Evolutionary conservation across 1,140 invertebrate species (phyloP), one percentile per base, ranked within the genome.

Genomic region (Pissodes strobi): DNA sequence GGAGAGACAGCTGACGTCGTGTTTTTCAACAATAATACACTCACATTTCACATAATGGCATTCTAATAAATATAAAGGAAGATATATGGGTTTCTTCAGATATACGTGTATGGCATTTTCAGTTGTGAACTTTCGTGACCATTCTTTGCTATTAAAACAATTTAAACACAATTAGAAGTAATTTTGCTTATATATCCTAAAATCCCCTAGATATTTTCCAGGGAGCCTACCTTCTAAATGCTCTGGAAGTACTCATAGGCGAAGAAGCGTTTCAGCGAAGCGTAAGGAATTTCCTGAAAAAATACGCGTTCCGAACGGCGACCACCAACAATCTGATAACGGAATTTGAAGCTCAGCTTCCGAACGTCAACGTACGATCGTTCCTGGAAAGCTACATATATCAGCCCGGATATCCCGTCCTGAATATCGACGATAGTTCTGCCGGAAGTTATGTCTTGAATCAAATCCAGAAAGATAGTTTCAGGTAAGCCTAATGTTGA

Each of bases 301-400:
- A 1, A 9, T 45, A 18, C 19, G 15, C 41, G 4, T 45, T 18
- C 5, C 15, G 18, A 19, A 19, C 41, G 19, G 41, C 41, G 6
- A 45, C 41, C 9, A 45, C 41, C 6, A 45, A 45, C 19, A 45
- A 45, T 45, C 12, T 45, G 6, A 45, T 45, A 45, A 19, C 41
- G 10, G 17, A 15, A 45, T 45, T 45, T 21, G 41, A 45, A 45
- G 19, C 9, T 5, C 15, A 5, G 2, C 10, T 21, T 21, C 41
- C 18, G 12, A 12, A 18, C 19, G 19, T 45, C 10, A 45, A 45
- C 17, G 19, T 45, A 4, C 15, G 41, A 21, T 45, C 41, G 15
- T 45, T 45, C 19, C 18, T 45, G 41, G 41, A 45, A 45, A 45
- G 13, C 12, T 45, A 45, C 19, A 19, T 45, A 12, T 45, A 45